Percentiles rank a stretch among this genome's conserved stretches.
Evolutionary conservation across 2,113 vertebrate species (phyloP).

Genomic region (Spilogale gracilis): DNA sequence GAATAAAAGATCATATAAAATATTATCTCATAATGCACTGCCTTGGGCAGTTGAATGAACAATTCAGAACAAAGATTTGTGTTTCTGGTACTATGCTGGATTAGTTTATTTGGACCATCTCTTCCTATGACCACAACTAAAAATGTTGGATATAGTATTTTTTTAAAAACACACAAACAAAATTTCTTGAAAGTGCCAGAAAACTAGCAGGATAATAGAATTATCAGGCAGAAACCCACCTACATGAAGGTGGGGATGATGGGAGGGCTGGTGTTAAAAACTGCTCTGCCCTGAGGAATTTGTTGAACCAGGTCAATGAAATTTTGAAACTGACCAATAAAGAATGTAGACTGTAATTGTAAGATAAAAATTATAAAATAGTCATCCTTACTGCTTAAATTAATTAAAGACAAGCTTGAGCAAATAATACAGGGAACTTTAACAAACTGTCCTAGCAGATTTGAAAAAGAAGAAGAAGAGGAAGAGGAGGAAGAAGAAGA

Average conservation of each 20-base stretch:
- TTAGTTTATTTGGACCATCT: neutral
- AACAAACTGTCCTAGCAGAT: neutral
- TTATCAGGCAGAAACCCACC: neutral
- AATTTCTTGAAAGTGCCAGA: neutral
- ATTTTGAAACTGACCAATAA: neutral
- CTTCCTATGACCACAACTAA: neutral
- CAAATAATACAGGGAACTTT: neutral
- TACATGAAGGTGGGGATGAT: neutral
- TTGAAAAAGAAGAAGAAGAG: neutral
- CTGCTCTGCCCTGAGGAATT: neutral
- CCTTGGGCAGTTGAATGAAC: neutral
- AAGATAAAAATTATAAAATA: neutral
- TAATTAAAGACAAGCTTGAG: constrained; percentile 8
- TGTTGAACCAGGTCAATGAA: neutral
- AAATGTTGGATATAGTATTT: neutral
- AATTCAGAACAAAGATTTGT: neutral
- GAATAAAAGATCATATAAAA: neutral
- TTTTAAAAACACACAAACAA: neutral
- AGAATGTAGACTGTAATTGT: neutral
- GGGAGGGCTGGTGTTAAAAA: neutral
- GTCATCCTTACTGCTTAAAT: neutral
- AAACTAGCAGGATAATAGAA: neutral
- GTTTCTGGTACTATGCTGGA: neutral
- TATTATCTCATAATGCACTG: neutral
- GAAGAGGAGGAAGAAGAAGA: too few species aligned